Conservation (phyloP, 2,797 vertebrate species). For the Telmatherina bonti region DNA sequence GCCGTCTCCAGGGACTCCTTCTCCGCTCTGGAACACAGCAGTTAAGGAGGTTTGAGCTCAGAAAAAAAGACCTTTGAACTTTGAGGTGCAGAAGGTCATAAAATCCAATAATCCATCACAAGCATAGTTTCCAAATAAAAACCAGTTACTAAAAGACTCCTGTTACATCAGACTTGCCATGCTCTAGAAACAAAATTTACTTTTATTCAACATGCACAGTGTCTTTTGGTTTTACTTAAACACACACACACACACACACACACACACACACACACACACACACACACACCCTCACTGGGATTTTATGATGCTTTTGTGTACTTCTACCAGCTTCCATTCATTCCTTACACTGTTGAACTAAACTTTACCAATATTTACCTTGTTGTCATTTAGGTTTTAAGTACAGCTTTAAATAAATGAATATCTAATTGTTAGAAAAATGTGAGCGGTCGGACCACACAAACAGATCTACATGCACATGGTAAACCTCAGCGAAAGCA, state of each 20-base stretch:
- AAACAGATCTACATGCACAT: constrained; percentile 38
- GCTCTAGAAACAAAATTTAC: constrained; percentile 40
- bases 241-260: constrained; percentile 34
- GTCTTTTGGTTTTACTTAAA: constrained; percentile 59
- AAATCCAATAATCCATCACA: constrained; percentile 69
- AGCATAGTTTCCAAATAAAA: constrained; percentile 72
- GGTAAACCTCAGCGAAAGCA: constrained; percentile 80
- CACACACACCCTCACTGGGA: no score
- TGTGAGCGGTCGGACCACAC: constrained; percentile 30
- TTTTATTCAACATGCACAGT: constrained; percentile 55
- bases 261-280: no score
- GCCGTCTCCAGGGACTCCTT: constrained; percentile 82
- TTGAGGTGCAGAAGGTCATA: constrained; percentile 67
- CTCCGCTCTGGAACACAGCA: constrained; percentile 78
- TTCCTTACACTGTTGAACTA: constrained; percentile 29
- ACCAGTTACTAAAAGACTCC: constrained; percentile 66
- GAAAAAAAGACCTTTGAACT: constrained; percentile 60
- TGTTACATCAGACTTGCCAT: constrained; percentile 51
- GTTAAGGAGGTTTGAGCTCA: constrained; percentile 41
- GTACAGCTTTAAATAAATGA: background rate
- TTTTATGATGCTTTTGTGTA: constrained; percentile 33
- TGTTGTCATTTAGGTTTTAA: background rate
- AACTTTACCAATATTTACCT: constrained; percentile 31
- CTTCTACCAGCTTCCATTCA: constrained; percentile 30
- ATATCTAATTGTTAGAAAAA: background rate